These are phyloP conservation scores for Deroplatys truncata DNA, from an alignment of 2,888 invertebrate species.

Conservation along the genomic window DNA sequence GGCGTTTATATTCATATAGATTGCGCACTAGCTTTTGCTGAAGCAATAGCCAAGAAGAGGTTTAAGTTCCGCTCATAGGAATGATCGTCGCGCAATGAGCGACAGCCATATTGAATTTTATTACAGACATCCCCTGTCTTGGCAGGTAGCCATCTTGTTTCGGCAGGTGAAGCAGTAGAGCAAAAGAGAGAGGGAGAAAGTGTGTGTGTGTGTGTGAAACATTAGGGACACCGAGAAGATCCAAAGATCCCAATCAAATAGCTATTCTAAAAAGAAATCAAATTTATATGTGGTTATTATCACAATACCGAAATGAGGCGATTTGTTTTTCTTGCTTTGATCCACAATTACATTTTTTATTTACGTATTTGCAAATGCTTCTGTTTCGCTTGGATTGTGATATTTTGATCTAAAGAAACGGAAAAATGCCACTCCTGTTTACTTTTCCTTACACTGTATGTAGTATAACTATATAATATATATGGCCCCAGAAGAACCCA, in stretches of 20 bases:
- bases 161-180: conserved; percentile 13
- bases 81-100: neutral
- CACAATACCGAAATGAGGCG: too few species aligned
- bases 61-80: neutral
- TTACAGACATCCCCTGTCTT: conserved; percentile 15
- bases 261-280: neutral
- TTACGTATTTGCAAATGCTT: too few species aligned
- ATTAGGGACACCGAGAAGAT: neutral
- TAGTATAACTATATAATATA: too few species aligned
- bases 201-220: neutral
- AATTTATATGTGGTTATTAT: neutral
- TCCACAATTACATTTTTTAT: too few species aligned
- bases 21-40: neutral
- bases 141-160: conserved; percentile 28
- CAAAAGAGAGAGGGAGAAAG: neutral
- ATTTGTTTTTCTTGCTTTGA: too few species aligned
- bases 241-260: neutral
- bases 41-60: neutral
- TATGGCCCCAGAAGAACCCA: too few species aligned
- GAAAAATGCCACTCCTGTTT: too few species aligned
- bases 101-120: conserved; percentile 27
- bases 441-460: too few species aligned
- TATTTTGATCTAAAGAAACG: too few species aligned
- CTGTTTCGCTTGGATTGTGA: too few species aligned
- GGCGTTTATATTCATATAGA: neutral